phyloP scores from a whole-genome alignment of 2,113 vertebrate species.

The Engystomops pustulosus region DNA sequence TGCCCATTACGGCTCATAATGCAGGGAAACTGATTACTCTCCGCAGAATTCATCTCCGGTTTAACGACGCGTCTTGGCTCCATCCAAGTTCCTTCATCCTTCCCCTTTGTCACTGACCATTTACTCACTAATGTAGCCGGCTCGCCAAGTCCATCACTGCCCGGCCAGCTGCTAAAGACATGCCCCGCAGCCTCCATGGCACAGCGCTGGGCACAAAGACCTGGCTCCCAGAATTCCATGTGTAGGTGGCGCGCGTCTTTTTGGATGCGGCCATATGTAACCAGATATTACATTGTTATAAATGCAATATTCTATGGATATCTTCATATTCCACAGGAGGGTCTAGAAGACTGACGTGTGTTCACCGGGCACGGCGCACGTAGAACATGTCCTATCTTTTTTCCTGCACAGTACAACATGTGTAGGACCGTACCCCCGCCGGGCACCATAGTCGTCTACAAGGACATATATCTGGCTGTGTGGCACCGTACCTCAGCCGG shows the following conservation, averaged over 20 bases:
- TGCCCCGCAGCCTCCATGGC: background rate
- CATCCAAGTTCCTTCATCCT: background rate
- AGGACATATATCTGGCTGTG: too few species aligned
- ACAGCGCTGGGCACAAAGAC: background rate
- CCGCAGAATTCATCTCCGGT: conserved; percentile 12
- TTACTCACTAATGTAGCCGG: conserved; percentile 42
- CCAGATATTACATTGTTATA: background rate
- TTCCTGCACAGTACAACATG: too few species aligned
- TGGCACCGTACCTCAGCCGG: too few species aligned
- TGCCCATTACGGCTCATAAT: conserved; percentile 9
- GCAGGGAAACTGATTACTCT: background rate
- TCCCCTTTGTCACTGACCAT: conserved; percentile 47
- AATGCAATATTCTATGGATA: too few species aligned
- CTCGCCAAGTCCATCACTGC: conserved; percentile 24
- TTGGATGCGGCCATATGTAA: background rate
- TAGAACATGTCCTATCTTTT: too few species aligned
- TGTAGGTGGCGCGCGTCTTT: background rate
- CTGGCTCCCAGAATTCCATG: background rate
- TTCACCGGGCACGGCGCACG: too few species aligned
- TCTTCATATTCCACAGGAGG: too few species aligned
- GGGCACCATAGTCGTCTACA: too few species aligned
- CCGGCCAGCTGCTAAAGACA: conserved; percentile 37
- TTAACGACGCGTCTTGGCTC: conserved; percentile 10
- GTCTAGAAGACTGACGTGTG: too few species aligned
- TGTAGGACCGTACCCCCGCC: too few species aligned